phyloP scores from a whole-genome alignment of 2,888 invertebrate genomes.

The Lottia gigantea region DNA sequence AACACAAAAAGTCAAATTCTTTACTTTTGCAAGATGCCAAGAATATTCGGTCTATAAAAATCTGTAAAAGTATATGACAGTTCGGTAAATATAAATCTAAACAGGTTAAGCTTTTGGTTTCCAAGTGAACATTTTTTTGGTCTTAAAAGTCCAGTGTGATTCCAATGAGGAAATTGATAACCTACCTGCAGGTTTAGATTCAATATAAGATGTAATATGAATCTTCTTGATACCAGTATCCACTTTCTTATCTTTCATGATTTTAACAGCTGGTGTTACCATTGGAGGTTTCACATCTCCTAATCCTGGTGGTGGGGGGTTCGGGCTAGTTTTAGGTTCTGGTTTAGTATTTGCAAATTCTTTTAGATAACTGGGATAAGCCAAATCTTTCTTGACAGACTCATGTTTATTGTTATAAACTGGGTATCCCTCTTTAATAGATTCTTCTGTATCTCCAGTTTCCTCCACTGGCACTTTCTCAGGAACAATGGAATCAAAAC shows the following conservation, averaged over 20 bases:
- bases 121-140: no score
- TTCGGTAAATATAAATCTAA: no score
- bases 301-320: constrained; percentile 42
- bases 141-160: no score
- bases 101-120: no score
- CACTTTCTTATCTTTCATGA: constrained; percentile 16
- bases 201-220: constrained; percentile 31
- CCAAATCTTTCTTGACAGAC: constrained; percentile 36
- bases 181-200: constrained; percentile 46
- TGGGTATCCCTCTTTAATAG: constrained; percentile 1
- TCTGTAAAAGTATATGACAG: no score
- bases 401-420: constrained; percentile 17
- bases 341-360: constrained; percentile 33
- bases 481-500: constrained; percentile 6
- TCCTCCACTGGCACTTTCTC: constrained; percentile 18
- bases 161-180: not conserved
- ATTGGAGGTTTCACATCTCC: constrained; percentile 32
- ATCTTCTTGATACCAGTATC: constrained; percentile 21
- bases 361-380: constrained; percentile 26
- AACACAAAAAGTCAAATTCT: no score
- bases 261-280: constrained; percentile 20
- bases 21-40: no score
- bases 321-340: constrained; percentile 46
- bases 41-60: no score
- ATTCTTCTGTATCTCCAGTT: constrained; percentile 12